A percentile compares a stretch with the other conserved stretches of the same genome.
phyloP scores from a whole-genome alignment of 2,888 invertebrate genomes.

The Zaprionus obscuricornis region DNA sequence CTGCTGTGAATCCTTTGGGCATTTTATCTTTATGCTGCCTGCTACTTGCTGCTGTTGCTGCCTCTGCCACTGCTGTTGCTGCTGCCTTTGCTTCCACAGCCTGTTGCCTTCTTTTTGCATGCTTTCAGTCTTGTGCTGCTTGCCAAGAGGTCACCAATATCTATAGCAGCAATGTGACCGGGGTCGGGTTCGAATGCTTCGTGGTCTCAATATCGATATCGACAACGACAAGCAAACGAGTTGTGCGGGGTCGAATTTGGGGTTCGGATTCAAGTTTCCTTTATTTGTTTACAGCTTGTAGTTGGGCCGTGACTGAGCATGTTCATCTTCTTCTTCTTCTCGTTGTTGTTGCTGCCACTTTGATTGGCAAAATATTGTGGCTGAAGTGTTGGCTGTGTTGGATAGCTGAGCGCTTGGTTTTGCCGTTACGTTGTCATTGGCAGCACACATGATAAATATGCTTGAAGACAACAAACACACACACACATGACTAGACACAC shows the following conservation, averaged over 20 bases:
- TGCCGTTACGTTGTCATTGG: conserved; percentile 47
- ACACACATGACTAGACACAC: conserved; percentile 15
- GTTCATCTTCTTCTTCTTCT: conserved; percentile 7
- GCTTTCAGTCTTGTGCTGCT: no score
- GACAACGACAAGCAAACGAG: no score
- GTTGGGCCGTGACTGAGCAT: conserved; percentile 40
- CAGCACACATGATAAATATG: conserved; percentile 54
- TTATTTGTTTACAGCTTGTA: conserved; percentile 64
- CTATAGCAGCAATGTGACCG: conserved; percentile 22
- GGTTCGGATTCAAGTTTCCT: conserved; percentile 34
- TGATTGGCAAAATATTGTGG: conserved; percentile 57
- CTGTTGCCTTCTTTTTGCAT: no score
- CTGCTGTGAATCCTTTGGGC: conserved; percentile 63
- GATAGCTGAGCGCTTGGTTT: not conserved
- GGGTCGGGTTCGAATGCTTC: conserved; percentile 2
- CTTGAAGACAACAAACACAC: conserved; percentile 20
- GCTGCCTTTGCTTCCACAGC: no score
- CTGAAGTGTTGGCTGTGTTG: conserved; percentile 7
- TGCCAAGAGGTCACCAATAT: conserved; percentile 23
- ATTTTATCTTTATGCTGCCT: conserved; percentile 59
- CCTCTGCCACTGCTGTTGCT: no score
- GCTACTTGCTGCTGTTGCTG: conserved; percentile 23
- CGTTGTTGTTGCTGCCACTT: conserved; percentile 24
- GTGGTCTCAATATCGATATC: conserved; percentile 5
- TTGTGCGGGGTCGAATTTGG: no score